Evolutionary conservation across 1,140 invertebrate genomes (phyloP).

Genomic region (Dreissena rostriformis): DNA sequence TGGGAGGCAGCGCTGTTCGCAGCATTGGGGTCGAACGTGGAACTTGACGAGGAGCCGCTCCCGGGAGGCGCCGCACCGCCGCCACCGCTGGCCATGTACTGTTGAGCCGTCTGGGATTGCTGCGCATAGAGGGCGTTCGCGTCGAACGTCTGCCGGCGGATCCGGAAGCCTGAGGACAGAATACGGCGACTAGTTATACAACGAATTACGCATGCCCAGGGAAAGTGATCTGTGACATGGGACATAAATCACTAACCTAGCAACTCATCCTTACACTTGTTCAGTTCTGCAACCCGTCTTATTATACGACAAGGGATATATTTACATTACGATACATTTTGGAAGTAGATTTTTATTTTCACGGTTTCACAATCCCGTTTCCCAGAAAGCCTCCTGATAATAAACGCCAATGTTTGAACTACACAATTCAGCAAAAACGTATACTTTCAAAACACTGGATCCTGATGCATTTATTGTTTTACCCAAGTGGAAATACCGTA

Average conservation of each 20-base stretch:
- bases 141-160: constrained; percentile 24
- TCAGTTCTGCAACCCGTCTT: not conserved
- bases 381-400: no score
- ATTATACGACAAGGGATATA: no score
- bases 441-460: no score
- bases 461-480: no score
- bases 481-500: no score
- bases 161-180: not conserved
- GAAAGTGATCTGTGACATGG: not conserved
- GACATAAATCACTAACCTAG: not conserved
- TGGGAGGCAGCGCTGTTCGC: not conserved
- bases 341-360: no score
- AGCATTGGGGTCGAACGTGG: constrained; percentile 13
- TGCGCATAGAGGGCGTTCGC: constrained; percentile 36
- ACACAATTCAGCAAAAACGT: no score
- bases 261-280: not conserved
- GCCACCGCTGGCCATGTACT: constrained; percentile 32
- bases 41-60: not conserved
- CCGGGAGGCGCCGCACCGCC: constrained; percentile 24
- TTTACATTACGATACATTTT: no score
- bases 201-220: not conserved
- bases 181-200: not conserved
- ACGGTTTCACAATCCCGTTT: no score
- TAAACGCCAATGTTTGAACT: no score
- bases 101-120: constrained; percentile 29